Evolutionary conservation across 2,888 invertebrate genomes (phyloP).

Genomic region (Apotomis turbidana): DNA sequence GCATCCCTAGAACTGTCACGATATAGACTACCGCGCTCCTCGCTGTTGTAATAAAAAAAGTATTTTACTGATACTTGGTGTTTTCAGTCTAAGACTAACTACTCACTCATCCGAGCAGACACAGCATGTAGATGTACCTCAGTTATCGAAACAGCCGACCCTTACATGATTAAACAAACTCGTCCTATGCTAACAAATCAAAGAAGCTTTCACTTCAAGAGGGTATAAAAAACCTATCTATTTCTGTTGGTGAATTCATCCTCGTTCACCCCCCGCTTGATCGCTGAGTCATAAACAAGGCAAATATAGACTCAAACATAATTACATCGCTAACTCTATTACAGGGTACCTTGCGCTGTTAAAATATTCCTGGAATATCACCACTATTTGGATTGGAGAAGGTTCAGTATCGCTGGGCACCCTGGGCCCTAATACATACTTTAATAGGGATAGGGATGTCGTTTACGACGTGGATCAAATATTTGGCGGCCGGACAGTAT

Average conservation of each 20-base stretch:
- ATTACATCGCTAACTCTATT: slow-evolving; percentile 18
- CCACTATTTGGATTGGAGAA: neutral
- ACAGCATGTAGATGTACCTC: too few species aligned
- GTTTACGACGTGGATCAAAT: slow-evolving; percentile 16
- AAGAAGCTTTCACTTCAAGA: neutral
- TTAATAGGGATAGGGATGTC: slow-evolving; percentile 8
- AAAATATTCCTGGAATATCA: neutral
- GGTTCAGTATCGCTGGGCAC: neutral
- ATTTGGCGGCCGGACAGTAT: slow-evolving; percentile 4
- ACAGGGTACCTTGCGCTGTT: neutral
- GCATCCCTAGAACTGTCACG: too few species aligned
- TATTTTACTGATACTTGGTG: too few species aligned
- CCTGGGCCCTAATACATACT: neutral
- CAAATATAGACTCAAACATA: slow-evolving; percentile 9
- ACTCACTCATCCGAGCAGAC: too few species aligned
- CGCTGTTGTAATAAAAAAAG: too few species aligned
- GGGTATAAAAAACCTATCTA: neutral
- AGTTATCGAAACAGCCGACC: too few species aligned
- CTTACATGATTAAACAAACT: neutral
- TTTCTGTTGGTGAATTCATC: neutral
- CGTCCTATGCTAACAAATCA: neutral
- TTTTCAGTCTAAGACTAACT: too few species aligned
- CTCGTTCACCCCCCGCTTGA: neutral
- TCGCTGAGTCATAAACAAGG: slow-evolving; percentile 18
- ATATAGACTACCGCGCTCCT: too few species aligned